These are phyloP conservation scores for Datnioides undecimradiatus DNA, from an alignment of 2,113 vertebrate genomes.

Conservation along the genomic window DNA sequence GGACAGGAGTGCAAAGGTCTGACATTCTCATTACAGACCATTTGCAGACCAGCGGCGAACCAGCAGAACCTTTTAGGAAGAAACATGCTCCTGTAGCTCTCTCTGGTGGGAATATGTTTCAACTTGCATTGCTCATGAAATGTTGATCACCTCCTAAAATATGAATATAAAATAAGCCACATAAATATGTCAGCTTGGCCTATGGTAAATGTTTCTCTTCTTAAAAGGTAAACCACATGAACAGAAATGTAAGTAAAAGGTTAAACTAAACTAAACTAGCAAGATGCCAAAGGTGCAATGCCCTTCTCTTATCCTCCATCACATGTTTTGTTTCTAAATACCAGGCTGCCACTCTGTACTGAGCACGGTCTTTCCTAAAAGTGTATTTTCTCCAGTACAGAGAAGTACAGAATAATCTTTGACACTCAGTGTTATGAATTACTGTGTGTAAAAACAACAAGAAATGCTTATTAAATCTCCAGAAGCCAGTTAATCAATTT, in stretches of 20 bases:
- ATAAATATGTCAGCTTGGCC: background rate
- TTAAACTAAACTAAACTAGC: background rate
- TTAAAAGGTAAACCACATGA: background rate
- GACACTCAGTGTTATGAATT: background rate
- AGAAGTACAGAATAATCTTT: background rate
- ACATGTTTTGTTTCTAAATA: background rate
- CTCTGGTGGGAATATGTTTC: background rate
- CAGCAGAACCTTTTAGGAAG: background rate
- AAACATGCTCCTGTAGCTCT: background rate
- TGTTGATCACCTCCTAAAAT: background rate
- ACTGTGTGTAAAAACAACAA: background rate
- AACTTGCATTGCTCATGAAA: background rate
- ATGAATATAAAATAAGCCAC: background rate
- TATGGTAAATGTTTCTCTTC: background rate
- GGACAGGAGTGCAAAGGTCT: background rate
- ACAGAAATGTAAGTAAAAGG: background rate
- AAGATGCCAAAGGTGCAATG: background rate
- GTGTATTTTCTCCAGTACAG: background rate
- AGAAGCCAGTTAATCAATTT: background rate
- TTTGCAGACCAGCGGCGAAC: background rate
- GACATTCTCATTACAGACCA: background rate
- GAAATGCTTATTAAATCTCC: background rate
- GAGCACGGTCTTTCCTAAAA: background rate
- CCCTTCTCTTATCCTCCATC: background rate
- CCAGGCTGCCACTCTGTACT: background rate